Conservation (phyloP, 1,140 invertebrate species). For the Psilanteris sp. region DNA sequence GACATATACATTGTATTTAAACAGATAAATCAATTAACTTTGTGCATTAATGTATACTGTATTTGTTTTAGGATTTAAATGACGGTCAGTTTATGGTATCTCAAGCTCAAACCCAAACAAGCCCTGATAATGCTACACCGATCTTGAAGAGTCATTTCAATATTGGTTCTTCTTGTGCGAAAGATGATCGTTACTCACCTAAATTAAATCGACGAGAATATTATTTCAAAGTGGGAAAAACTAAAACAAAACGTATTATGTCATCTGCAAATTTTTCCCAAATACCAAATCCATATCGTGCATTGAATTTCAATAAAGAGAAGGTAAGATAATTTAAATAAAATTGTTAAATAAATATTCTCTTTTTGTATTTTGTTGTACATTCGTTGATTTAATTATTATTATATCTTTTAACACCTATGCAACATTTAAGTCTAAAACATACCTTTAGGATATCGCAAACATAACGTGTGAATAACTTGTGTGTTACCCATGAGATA, state of each 20-base stretch:
- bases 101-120: constrained; percentile 88
- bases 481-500: too few relatives aligned
- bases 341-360: constrained; percentile 5
- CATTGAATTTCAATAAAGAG: constrained; percentile 73
- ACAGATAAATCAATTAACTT: constrained; percentile 2
- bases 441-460: too few relatives aligned
- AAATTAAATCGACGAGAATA: constrained; percentile 84
- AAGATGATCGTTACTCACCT: constrained; percentile 83
- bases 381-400: too few relatives aligned
- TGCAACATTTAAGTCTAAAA: too few relatives aligned
- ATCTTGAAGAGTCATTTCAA: constrained; percentile 83
- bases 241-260: constrained; percentile 82
- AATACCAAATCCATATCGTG: constrained; percentile 68
- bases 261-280: constrained; percentile 81
- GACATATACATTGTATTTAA: constrained; percentile 19
- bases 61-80: constrained; percentile 71
- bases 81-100: constrained; percentile 81
- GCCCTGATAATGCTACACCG: constrained; percentile 82
- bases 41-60: too few relatives aligned
- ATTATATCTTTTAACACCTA: too few relatives aligned
- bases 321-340: constrained; percentile 57
- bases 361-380: too few relatives aligned
- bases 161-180: constrained; percentile 80
- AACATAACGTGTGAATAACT: too few relatives aligned
- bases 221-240: constrained; percentile 75